phyloP scores from a whole-genome alignment of 1,140 invertebrate genomes.

The Diachasma alloeum region DNA sequence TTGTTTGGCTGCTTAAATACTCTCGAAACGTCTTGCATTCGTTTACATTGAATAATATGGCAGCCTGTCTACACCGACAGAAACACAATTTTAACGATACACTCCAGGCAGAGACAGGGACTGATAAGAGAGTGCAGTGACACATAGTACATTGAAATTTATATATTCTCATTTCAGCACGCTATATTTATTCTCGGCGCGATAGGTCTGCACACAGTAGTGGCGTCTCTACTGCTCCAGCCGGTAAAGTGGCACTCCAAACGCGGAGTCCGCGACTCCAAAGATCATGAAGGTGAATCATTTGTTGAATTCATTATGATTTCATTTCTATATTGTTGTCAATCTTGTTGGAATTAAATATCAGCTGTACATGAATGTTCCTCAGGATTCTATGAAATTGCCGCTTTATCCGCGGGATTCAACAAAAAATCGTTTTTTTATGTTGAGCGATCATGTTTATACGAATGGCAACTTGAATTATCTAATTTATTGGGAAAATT shows the following conservation, averaged over 20 bases:
- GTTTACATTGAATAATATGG: background rate
- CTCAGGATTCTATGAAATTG: too few species aligned
- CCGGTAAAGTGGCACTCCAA: slow-evolving; percentile 76
- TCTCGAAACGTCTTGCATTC: background rate
- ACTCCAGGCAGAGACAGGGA: background rate
- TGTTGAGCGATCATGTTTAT: too few species aligned
- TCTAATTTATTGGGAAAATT: too few species aligned
- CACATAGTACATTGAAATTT: slow-evolving; percentile 24
- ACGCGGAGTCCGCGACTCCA: slow-evolving; percentile 46
- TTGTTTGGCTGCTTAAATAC: background rate
- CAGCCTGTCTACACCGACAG: background rate
- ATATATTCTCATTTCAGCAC: slow-evolving; percentile 65
- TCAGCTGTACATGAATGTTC: too few species aligned
- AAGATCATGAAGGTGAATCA: slow-evolving; percentile 25
- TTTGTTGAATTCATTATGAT: background rate
- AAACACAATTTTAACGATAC: background rate
- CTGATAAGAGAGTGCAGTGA: background rate
- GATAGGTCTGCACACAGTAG: slow-evolving; percentile 70
- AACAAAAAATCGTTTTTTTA: too few species aligned
- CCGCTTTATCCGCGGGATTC: too few species aligned
- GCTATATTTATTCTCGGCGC: slow-evolving; percentile 71
- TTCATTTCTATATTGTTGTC: background rate
- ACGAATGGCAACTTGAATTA: too few species aligned
- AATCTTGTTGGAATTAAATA: too few species aligned
- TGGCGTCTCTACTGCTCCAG: slow-evolving; percentile 72